Base-by-base conservation (phyloP, 1,140 invertebrate genomes). In the Triops cancriformis region DNA sequence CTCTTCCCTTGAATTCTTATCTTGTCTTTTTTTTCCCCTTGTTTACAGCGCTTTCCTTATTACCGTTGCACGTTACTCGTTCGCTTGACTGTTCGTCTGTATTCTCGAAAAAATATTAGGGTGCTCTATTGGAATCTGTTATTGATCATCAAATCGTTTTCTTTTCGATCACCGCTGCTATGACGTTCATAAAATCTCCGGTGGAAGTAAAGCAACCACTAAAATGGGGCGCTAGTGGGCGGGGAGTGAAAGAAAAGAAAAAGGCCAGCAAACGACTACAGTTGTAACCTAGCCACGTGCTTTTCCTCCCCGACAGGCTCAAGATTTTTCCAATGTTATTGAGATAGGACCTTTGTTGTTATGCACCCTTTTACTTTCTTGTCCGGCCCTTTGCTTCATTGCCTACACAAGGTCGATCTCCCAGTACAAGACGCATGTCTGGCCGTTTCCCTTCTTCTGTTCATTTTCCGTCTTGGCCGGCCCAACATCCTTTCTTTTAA, bases 111-210 rank as follows among this genome's bases (percentile, higher is more conserved):
- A 64, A 64, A 64, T 64, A 64, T 64, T 64, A 64, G 10, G 10
- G 51, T 64, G 14, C 51, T 64, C 51, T 64, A 64, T 64, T 64
- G 51, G 51, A 64, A 64, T 64, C 51, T 64, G 51, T 64, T 64
- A 64, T 64, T 64, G 51, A 64, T 64, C 51, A 64, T 64, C 51
- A 64, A 64, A 64, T 64, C 51, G 51, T 64, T 64, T 64, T 64
- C 51, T 64, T 37, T 64, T 64, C 51, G 51, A 64, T 64, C 51
- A 64, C 51, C 51, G 51, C 51, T 64, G 51, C 51, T 64, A 64
- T 64, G 51, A 64, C 51, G 51, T 64, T 64, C 14, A 64, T 64
- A 64, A 64, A 64, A 64, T 64, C 51, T 64, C 14, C 14, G 51
- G 51, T 64, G 14, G 23, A 64, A 64, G 51, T 64, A 64, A 64